A percentile compares a stretch with the other conserved stretches of the same genome.
Evolutionary conservation across 2,113 vertebrate genomes (phyloP).

Genomic region (Rhinoptilus africanus): DNA sequence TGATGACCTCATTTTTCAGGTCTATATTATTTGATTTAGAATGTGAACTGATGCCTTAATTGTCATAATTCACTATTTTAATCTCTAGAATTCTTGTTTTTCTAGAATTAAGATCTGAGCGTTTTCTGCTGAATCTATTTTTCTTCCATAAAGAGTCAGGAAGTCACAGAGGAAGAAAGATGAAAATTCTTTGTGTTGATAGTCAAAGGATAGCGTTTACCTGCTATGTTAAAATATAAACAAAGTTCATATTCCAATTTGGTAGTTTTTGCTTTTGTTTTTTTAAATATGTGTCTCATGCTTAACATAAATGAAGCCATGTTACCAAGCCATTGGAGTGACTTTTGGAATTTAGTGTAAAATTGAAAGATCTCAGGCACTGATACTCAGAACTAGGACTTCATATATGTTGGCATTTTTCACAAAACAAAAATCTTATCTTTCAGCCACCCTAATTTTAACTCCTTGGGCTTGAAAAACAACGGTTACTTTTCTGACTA

Average conservation of each 20-base stretch:
- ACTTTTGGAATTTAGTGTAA: accelerated
- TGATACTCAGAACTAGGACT: neutral
- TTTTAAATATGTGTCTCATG: neutral
- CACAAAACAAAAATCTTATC: neutral
- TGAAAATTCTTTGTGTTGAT: neutral
- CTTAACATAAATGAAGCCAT: neutral
- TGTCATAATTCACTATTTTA: neutral
- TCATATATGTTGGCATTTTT: accelerated
- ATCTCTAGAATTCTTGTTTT: neutral
- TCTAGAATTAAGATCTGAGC: neutral
- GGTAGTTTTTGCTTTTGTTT: no score
- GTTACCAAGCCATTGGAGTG: neutral
- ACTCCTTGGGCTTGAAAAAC: neutral
- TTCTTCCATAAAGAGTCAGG: neutral
- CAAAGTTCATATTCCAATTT: neutral
- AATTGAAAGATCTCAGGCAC: neutral
- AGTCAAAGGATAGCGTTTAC: neutral
- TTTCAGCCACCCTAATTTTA: neutral
- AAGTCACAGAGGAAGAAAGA: neutral
- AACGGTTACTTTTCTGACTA: neutral
- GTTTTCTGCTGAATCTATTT: neutral
- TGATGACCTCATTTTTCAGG: neutral
- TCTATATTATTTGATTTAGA: neutral
- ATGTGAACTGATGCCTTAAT: neutral
- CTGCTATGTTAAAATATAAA: neutral